Evolutionary conservation across 2,113 vertebrate genomes (phyloP), one percentile per base, ranked within the genome.

Genomic region (Morone chrysops): DNA sequence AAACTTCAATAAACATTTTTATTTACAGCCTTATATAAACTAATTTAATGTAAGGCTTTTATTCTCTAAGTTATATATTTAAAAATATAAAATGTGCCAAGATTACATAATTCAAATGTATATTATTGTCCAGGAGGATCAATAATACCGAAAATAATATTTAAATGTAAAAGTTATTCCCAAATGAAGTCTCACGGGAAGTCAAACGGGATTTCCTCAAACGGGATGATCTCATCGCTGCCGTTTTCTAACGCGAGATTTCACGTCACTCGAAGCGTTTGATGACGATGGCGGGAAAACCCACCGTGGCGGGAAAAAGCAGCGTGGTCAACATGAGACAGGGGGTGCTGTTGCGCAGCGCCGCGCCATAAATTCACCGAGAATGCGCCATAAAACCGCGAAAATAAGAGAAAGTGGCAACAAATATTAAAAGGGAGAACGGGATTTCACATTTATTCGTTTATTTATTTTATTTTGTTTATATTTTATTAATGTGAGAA

Each of bases 231-330:
- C 6, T 41, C 75, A 0, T 25, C 45, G 0, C 40, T 40, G 17
- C 7, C 4, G 5, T 31, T 59, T 66, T 20, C 1, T 90, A 47
- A 92, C 92, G 91, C 92, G 89, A 94, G 82, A 81, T 12, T 62
- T 0, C 31, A 31, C 69, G 51, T 70, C 36, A 2, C 5, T 4
- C 0, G 3, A 20, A 18, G 0, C 4, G 20, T 87, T 93, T 65
- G 80, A 89, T 88, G 85, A 87, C 81, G 81, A 54, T 88, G 92
- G 94, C 94, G 94, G 94, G 94, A 95, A 94, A 90, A 81, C 4
- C 50, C 47, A 54, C 54, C 56, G 51, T 87, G 92, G 94, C 93
- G 94, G 94, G 94, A 95, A 94, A 89, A 70, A 54, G 69, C 82
- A 85, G 71, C 76, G 59, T 92, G 81, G 80, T 81, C 83, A 66